Evolutionary conservation across 2,888 invertebrate species (phyloP).

Genomic region (Rotaria magnacalcarata): DNA sequence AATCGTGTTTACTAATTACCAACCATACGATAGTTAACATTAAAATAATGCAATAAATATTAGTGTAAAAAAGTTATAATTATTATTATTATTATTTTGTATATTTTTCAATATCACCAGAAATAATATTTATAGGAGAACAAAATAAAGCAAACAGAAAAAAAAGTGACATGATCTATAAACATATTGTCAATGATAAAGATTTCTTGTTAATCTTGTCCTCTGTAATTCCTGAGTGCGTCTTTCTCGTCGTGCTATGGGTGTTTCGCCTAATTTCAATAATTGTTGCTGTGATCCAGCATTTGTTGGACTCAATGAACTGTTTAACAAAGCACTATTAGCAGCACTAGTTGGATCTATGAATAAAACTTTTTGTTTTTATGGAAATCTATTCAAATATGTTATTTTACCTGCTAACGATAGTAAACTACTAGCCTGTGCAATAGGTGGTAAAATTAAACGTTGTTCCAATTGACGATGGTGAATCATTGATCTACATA

Average conservation of each 20-base stretch:
- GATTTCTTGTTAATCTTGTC: constrained; percentile 30
- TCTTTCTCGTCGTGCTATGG: neutral
- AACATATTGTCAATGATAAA: constrained; percentile 35
- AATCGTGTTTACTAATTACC: too few relatives aligned
- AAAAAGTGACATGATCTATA: neutral
- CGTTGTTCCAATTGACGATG: neutral
- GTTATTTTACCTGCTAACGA: neutral
- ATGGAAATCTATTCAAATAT: neutral
- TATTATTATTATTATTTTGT: neutral
- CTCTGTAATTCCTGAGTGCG: constrained; percentile 34
- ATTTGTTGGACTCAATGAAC: neutral
- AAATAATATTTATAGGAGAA: neutral
- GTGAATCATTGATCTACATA: neutral
- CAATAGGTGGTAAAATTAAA: constrained; percentile 17
- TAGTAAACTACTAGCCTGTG: neutral
- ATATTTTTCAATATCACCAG: neutral
- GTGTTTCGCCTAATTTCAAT: neutral
- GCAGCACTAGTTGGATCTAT: neutral
- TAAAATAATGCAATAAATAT: neutral
- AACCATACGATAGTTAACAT: too few relatives aligned
- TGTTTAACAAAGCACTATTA: neutral
- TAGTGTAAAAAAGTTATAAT: neutral
- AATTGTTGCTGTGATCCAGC: neutral
- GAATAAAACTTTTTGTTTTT: neutral
- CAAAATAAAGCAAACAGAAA: neutral